Base-by-base conservation (phyloP, 2,888 invertebrate genomes). In the Ophion ellenae region DNA sequence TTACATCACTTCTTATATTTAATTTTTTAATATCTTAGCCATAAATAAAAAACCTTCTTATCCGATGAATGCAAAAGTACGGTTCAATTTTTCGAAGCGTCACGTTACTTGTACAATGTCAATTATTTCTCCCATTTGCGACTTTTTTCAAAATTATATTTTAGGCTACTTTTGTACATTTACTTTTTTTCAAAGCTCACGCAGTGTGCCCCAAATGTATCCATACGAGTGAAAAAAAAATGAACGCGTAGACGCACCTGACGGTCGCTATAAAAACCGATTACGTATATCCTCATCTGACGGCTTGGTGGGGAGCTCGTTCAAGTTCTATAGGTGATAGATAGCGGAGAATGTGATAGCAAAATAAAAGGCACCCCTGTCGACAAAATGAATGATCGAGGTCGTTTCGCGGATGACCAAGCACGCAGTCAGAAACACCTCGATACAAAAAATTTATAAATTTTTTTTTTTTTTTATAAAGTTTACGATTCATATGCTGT, bases 321-420 rank as follows among this genome's bases (percentile, higher is more conserved):
- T 11, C 24, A 14, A 24, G 69, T 24, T 45, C 11, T 45, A 14
- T 45, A 11, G 36, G 24, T 69, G 20, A 45, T 45, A 40, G 45
- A 69, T 69, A 24, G 45, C 24, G 24, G 20, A 69, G 24, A 69
- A 69, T 69, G 40, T 45, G 45, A 69, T 69, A 45, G 24, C 20
- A 24, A 69, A 45, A 69, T 45, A 45, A 45, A 45, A 45, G 20
- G 20, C 20, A n/a, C 45, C 20, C 45, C 45, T 20, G 45, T 20
- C 45, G 6, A 40, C 5, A 45, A 69, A 69, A 69, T 69, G 45
- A 69, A 69, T 69, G 6, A 69, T 24, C 24, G 45, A 69, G 20
- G 4, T 45, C 5, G 20, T 69, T 45, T 45, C 14, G 40, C n/a
- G 24, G 20, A 24, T 24, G 69, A 45, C 14, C 11, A 45, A 69